Base-by-base conservation (phyloP, 2,888 invertebrate genomes). In the Pimpla rufipes region DNA sequence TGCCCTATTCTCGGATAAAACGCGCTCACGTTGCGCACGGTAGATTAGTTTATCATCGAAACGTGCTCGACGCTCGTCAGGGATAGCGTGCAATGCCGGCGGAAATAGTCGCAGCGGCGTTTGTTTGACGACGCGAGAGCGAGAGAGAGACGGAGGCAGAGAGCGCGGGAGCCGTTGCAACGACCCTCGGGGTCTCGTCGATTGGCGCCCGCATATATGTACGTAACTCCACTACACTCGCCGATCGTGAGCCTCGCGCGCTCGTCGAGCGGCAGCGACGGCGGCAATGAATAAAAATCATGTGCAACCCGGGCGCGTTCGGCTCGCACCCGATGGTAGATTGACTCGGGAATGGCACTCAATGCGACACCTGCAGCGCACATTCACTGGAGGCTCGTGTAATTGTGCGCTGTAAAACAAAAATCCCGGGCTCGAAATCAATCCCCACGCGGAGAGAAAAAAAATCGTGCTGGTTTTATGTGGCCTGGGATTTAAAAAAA, bases 11-110 rank as follows among this genome's bases (percentile, higher is more conserved):
- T 45, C 45, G 29, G 29, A 10, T 13, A 35, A 42, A 29, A 55
- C 40, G n/a, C 75, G n/a, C 23, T 55, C 57, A 23, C 40, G 42
- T 57, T 21, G 35, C 35, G 10, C n/a, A 11, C 57, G 18, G 55
- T 66, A 21, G 79, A 88, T 87, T 88, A 86, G 84, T 88, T 88
- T 87, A 88, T 86, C 42, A 62, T 79, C 47, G 64, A 79, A 79
- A 73, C 68, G 42, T 76, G 76, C 23, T 16, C 40, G 29, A 8
- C 18, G 13, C 50, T 52, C 71, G 64, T 35, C 16, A 5, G 66
- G 18, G 1, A 16, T 42, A 18, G 52, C 40, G 13, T 4, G 40
- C 50, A 50, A 16, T 35, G 42, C 23, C 21, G 66, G 59, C 74
- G 50, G 67, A 79, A 74, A 67, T 68, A 74, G 74, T 74, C 67